A percentile compares a stretch with the other conserved stretches of the same genome.
phyloP scores from a whole-genome alignment of 23 tunicate species.

The Phallusia fumigata region DNA sequence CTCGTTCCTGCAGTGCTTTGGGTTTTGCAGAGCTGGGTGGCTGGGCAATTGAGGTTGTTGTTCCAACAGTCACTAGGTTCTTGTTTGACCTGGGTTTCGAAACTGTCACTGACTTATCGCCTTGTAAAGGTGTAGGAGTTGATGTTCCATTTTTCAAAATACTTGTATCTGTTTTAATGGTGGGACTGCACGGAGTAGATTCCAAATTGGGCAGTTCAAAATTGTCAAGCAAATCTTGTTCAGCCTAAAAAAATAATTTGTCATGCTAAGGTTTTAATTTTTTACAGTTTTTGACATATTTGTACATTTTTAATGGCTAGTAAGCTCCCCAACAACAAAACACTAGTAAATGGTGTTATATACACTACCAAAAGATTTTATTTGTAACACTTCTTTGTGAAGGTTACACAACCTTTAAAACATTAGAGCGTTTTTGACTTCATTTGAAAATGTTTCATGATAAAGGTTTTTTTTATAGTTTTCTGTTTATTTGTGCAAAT shows the following conservation, averaged over 20 bases:
- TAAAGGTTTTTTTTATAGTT: too few species aligned
- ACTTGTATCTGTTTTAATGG: not conserved
- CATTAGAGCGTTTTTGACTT: too few species aligned
- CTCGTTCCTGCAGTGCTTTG: not conserved
- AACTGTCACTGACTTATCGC: not conserved
- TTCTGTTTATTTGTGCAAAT: too few species aligned
- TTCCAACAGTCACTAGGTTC: constrained; percentile 14
- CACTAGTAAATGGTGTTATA: too few species aligned
- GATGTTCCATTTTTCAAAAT: not conserved
- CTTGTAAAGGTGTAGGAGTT: not conserved
- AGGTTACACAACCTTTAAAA: too few species aligned
- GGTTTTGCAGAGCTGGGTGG: not conserved
- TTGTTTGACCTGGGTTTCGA: too few species aligned
- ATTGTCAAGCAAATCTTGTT: not conserved
- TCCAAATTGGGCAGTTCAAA: constrained; percentile 17
- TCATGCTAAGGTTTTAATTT: too few species aligned
- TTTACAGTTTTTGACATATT: too few species aligned
- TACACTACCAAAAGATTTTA: too few species aligned
- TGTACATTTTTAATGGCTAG: not conserved
- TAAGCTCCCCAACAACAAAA: not conserved
- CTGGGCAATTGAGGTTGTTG: constrained; percentile 1
- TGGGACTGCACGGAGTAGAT: not conserved
- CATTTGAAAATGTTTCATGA: too few species aligned
- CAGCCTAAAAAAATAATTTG: constrained; percentile 3
- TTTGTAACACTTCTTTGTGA: too few species aligned